phyloP scores from a whole-genome alignment of 2,888 invertebrate species.

The Lithophane ornitopus region DNA sequence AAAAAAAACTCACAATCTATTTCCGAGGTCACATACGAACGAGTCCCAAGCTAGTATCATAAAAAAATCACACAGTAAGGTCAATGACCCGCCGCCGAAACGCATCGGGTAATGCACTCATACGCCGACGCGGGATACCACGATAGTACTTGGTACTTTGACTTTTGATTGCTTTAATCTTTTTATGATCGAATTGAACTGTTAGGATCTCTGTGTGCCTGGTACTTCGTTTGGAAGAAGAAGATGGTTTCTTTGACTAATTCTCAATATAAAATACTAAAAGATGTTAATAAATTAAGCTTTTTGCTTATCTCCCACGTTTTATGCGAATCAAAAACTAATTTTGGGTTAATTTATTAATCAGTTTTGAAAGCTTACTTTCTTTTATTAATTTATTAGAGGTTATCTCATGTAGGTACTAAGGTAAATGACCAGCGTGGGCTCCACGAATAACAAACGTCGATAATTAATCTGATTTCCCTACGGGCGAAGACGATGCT shows the following conservation, averaged over 20 bases:
- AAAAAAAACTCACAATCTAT: slow-evolving; percentile 66
- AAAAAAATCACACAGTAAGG: slow-evolving; percentile 82
- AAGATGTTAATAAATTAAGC: not conserved
- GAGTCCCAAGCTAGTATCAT: slow-evolving; percentile 72
- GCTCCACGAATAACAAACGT: not conserved
- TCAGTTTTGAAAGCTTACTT: not conserved
- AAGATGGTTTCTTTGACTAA: slow-evolving; percentile 16
- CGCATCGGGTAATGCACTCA: slow-evolving; percentile 82
- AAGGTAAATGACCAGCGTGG: not conserved
- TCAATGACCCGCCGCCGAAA: slow-evolving; percentile 79
- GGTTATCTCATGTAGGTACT: not conserved
- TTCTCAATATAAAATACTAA: not conserved
- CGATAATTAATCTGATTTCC: slow-evolving; percentile 34
- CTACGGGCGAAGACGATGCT: not conserved
- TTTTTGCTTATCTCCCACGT: not conserved
- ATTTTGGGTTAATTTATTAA: not conserved
- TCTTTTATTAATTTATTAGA: not conserved
- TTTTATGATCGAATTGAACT: slow-evolving; percentile 62
- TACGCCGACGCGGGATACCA: slow-evolving; percentile 71
- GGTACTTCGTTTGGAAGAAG: slow-evolving; percentile 43
- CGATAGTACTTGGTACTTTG: slow-evolving; percentile 65
- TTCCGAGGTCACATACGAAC: slow-evolving; percentile 71
- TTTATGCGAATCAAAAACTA: not conserved
- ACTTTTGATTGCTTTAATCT: slow-evolving; percentile 66
- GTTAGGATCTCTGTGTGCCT: slow-evolving; percentile 54